phyloP scores from a whole-genome alignment of 2,797 vertebrate genomes.

The Coregonus suidteri region DNA sequence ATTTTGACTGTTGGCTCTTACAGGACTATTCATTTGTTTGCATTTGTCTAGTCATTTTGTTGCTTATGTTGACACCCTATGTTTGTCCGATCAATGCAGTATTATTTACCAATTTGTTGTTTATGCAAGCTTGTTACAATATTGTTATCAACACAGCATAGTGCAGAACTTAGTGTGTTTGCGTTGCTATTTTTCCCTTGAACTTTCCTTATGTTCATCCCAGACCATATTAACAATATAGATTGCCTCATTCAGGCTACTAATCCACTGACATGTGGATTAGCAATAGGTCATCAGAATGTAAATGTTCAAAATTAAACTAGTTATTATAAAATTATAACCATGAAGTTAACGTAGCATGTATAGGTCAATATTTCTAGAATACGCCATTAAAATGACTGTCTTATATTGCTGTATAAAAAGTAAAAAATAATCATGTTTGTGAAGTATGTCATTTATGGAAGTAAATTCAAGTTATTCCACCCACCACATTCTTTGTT shows the following conservation, averaged over 20 bases:
- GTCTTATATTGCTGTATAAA: neutral
- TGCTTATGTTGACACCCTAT: no score
- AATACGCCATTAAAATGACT: neutral
- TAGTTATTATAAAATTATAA: no score
- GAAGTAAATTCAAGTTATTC: neutral
- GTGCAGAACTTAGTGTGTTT: conserved; percentile 36
- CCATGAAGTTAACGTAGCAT: neutral
- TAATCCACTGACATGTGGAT: neutral
- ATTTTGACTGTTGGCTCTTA: no score
- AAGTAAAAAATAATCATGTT: neutral
- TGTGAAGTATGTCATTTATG: neutral
- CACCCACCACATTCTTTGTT: neutral
- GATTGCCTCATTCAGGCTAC: neutral
- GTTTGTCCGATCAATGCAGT: no score
- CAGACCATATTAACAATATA: neutral
- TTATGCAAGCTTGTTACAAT: no score
- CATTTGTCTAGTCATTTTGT: no score
- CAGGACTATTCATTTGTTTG: no score
- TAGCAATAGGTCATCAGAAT: no score
- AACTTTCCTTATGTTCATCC: neutral
- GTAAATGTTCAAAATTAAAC: neutral
- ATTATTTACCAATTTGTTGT: no score
- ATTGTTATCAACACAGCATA: neutral
- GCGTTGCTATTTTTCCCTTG: conserved; percentile 7
- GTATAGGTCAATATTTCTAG: neutral